Base-by-base conservation (phyloP, 1,140 invertebrate species). In the Oncopodura yosiiana region DNA sequence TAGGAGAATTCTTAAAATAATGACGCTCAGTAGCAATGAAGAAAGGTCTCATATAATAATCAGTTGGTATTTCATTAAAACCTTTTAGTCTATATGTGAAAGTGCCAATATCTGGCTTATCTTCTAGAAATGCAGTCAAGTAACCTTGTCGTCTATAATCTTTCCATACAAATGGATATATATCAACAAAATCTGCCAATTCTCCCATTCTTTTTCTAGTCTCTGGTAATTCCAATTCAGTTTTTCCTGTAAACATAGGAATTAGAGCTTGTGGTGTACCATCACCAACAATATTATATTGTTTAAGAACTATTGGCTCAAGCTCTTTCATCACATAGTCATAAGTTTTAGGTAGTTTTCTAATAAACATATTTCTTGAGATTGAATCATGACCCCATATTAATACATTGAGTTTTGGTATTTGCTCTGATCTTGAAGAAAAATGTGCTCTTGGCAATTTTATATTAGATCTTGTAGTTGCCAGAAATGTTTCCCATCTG, bases 351-450 rank as follows among this genome's bases (percentile, higher is more conserved):
- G 90, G 90, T 41, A 96, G 71, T 65, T 87, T 85, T 32, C 92
- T 75, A 19, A 87, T 82, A 66, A 93, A 93, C 1, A 84, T 83
- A 69, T 90, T 86, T 36, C 83, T 75, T 0, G 90, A 92, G 0
- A 94, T 69, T 0, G 92, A 94, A 71, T 96, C 93, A 68, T 93
- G 87, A 0, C 88, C 90, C 53, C 92, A 82, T 74, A 94, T 89
- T 0, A 94, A 67, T 0, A 95, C 81, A 67, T 90, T 92, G 6
- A 86, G 61, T 45, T 76, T 75, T 1, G 81, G 59, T 71, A 70
- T 36, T 74, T 69, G 6, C 16, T 43, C 3, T 3, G 4, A 19
- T 51, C 11, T 45, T 26, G 5, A 34, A 1, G 21, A 14, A 18
- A 37, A 18, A 3, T 30, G 2, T 1, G 14, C 0, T 12, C 27